Conservation (phyloP, 2,797 vertebrate species). For the Enteromius unitaeniatus region DNA sequence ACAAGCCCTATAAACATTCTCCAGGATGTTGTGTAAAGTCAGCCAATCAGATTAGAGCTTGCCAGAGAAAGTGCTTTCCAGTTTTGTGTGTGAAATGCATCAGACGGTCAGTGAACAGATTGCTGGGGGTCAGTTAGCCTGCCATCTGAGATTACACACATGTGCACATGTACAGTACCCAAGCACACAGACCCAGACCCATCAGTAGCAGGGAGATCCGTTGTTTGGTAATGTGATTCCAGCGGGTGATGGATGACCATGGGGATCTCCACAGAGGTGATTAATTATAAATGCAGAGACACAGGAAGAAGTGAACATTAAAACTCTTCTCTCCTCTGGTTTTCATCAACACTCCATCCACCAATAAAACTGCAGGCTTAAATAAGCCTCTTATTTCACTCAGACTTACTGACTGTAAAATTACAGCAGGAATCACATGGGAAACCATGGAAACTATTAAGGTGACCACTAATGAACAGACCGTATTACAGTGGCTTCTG, state of each 20-base stretch:
- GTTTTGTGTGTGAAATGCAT: background rate
- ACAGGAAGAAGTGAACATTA: conserved; percentile 43
- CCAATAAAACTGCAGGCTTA: conserved; percentile 47
- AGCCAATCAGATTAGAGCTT: background rate
- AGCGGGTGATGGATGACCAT: conserved; percentile 53
- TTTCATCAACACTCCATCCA: conserved; percentile 45
- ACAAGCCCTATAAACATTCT: background rate
- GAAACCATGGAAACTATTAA: conserved; percentile 45
- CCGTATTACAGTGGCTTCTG: conserved; percentile 44
- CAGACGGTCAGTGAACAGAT: conserved; percentile 5
- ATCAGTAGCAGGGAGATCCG: conserved; percentile 37
- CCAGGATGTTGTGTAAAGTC: background rate
- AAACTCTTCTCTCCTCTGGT: conserved; percentile 26
- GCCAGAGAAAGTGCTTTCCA: background rate
- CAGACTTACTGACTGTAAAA: conserved; percentile 29
- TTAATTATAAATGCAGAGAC: conserved; percentile 57
- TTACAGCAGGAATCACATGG: background rate
- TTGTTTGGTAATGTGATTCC: conserved; percentile 56
- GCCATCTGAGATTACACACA: conserved; percentile 6
- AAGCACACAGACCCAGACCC: background rate
- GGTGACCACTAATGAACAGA: conserved; percentile 42
- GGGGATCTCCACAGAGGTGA: conserved; percentile 49
- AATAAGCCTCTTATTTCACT: conserved; percentile 45
- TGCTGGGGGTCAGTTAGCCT: background rate
- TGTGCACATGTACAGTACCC: background rate